Conservation (phyloP, 2,113 vertebrate genomes). For the Solea senegalensis region DNA sequence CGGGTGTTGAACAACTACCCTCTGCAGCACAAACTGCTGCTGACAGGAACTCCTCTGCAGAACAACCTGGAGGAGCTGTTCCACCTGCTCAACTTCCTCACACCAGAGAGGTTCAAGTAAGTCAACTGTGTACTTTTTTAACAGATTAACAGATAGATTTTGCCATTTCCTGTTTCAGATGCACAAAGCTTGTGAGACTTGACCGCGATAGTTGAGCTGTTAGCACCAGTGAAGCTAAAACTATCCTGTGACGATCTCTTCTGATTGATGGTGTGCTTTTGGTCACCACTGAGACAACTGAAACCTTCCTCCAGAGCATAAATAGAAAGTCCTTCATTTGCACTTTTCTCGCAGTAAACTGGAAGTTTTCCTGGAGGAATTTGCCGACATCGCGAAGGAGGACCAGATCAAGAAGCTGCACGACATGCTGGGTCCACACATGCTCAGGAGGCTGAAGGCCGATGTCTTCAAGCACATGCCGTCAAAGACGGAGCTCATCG, state of each 20-base stretch:
- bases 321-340: too few relatives aligned
- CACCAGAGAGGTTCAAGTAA: constrained; percentile 95
- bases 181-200: too few relatives aligned
- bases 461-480: constrained; percentile 99
- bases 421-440: constrained; percentile 98
- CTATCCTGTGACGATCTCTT: too few relatives aligned
- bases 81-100: constrained; percentile 97
- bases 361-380: constrained; percentile 97
- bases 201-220: too few relatives aligned
- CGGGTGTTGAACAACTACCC: constrained; percentile 95
- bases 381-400: constrained; percentile 98
- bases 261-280: too few relatives aligned
- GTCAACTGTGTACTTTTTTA: constrained; percentile 17
- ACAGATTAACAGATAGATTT: too few relatives aligned
- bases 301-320: too few relatives aligned
- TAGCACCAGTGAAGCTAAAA: too few relatives aligned
- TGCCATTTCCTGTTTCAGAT: too few relatives aligned
- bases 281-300: too few relatives aligned
- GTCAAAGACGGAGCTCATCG: constrained; percentile 96
- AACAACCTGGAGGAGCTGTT: constrained; percentile 98
- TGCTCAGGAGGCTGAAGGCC: constrained; percentile 96
- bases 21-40: constrained; percentile 94
- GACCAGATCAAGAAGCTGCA: constrained; percentile 99
- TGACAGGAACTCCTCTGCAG: constrained; percentile 95
- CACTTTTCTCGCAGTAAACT: constrained; percentile 84